These are phyloP conservation scores for Taurulus bubalis DNA, from an alignment of 2,113 vertebrate species.

Conservation along the genomic window DNA sequence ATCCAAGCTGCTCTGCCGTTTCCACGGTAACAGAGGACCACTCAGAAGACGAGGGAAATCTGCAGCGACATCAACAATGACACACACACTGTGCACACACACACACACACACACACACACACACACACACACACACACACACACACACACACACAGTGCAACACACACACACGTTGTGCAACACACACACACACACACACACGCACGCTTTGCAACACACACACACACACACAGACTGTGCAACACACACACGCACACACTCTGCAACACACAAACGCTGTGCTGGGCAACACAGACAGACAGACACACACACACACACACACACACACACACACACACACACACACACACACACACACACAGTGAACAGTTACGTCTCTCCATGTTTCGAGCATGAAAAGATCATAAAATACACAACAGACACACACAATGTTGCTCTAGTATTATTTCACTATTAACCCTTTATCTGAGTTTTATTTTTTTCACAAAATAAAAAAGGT, in stretches of 20 bases:
- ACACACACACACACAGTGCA: background rate
- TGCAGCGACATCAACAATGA: background rate
- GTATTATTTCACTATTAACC: no score
- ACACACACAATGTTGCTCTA: no score
- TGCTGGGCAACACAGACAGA: background rate
- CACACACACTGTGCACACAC: background rate
- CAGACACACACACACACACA: background rate
- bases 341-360: background rate
- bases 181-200: background rate
- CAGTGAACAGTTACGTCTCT: background rate
- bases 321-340: background rate
- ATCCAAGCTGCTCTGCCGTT: constrained; percentile 19
- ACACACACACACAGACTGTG: background rate
- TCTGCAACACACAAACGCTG: background rate
- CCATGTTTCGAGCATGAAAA: background rate
- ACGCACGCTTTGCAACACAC: background rate
- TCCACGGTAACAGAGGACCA: constrained; percentile 57
- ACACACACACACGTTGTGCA: background rate
- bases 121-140: background rate
- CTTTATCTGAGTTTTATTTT: no score
- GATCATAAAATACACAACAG: no score
- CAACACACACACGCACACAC: background rate
- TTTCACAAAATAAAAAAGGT: no score
- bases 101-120: background rate
- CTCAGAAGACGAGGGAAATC: constrained; percentile 13